Evolutionary conservation across 2,113 vertebrate genomes (phyloP).

Genomic region (Pterocles burchelli): DNA sequence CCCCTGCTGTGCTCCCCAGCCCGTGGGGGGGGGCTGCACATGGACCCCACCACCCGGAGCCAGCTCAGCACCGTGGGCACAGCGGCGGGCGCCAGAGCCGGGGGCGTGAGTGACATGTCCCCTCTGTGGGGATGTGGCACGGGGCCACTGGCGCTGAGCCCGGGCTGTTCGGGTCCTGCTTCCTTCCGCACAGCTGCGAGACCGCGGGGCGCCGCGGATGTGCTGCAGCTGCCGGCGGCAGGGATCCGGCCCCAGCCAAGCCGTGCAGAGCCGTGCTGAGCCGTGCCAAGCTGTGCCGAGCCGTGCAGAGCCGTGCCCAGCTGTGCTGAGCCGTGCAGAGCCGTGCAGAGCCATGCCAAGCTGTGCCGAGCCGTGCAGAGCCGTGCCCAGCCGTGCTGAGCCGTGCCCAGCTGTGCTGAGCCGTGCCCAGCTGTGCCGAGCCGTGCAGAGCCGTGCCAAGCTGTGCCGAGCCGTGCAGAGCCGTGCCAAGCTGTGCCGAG

Average conservation of each 20-base stretch:
- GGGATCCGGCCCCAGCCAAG: not conserved
- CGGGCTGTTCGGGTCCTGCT: not conserved
- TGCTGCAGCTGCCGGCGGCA: not conserved
- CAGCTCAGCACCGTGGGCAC: rapidly evolving
- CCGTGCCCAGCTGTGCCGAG: no score
- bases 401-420: no score
- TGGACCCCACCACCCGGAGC: rapidly evolving
- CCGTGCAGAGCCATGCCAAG: not conserved
- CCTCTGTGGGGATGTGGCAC: not conserved
- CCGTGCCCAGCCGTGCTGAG: no score
- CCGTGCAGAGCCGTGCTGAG: not conserved
- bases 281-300: not conserved
- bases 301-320: not conserved
- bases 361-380: no score
- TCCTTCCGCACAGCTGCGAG: not conserved
- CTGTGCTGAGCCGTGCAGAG: not conserved
- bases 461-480: no score
- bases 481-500: not conserved
- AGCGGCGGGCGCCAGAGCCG: rapidly evolving
- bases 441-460: no score
- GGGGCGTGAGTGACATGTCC: rapidly evolving
- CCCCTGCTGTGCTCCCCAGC: not conserved
- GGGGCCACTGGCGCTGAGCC: not conserved
- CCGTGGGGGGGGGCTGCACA: not conserved
- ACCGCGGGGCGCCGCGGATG: not conserved